Evolutionary conservation across 2,888 invertebrate species (phyloP).

Genomic region (Adela reaumurella): DNA sequence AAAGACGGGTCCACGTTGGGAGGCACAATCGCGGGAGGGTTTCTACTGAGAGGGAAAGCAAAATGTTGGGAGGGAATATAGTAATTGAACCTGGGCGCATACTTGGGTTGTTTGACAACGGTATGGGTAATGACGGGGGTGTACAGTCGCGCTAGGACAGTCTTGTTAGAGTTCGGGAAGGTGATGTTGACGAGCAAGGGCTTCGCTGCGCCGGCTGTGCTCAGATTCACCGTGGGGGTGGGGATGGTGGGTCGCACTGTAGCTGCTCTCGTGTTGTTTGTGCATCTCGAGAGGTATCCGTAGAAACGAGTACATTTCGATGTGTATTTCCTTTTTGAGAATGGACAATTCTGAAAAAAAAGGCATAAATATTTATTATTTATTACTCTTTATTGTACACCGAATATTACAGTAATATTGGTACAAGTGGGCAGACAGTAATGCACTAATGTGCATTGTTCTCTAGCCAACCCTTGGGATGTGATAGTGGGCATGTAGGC

Average conservation of each 20-base stretch:
- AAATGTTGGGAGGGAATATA: background rate
- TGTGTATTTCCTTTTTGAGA: slow-evolving; percentile 22
- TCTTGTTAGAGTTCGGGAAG: background rate
- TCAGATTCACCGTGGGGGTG: too few species aligned
- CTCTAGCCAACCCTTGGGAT: too few species aligned
- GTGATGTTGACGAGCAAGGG: background rate
- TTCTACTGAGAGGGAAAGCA: too few species aligned
- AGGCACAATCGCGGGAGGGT: too few species aligned
- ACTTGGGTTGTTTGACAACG: background rate
- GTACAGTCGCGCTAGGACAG: background rate
- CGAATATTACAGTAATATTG: too few species aligned
- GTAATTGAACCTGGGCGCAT: background rate
- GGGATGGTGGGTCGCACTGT: too few species aligned
- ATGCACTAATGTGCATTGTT: too few species aligned
- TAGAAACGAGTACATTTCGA: background rate
- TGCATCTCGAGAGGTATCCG: background rate
- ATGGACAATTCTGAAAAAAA: slow-evolving; percentile 33
- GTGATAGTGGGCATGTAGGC: too few species aligned
- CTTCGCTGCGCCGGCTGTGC: background rate
- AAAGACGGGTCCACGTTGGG: background rate
- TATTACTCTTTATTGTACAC: too few species aligned
- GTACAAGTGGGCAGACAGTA: too few species aligned
- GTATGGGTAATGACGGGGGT: background rate
- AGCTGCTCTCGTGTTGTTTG: background rate
- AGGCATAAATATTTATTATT: background rate